These are phyloP conservation scores for Acanthis flammea DNA, from an alignment of 2,797 vertebrate genomes.

Conservation along the genomic window DNA sequence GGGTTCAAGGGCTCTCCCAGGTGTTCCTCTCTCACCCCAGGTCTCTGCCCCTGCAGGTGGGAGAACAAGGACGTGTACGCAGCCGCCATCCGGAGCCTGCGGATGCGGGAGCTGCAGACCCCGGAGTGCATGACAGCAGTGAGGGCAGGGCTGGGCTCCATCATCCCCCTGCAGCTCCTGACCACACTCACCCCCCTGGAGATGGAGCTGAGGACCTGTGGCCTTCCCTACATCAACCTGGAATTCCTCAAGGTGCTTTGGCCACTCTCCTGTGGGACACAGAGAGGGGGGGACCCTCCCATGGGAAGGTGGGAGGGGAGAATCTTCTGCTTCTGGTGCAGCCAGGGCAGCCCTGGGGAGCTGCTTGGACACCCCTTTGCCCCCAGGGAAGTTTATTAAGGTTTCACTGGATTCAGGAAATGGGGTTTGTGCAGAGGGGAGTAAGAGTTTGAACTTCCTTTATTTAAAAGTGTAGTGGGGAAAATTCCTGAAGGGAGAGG, in stretches of 20 bases:
- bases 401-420: not conserved
- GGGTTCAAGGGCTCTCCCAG: fast-evolving
- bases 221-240: conserved; percentile 93
- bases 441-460: not conserved
- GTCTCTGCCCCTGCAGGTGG: conserved; percentile 78
- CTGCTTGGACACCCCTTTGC: not conserved
- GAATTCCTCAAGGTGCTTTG: conserved; percentile 92
- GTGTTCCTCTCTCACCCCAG: not conserved
- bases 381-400: not conserved
- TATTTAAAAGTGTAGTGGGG: fast-evolving
- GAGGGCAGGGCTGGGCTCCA: conserved; percentile 88
- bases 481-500: not conserved
- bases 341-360: not conserved
- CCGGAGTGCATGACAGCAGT: conserved; percentile 90
- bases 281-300: not conserved
- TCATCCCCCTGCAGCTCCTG: conserved; percentile 96
- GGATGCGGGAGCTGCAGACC: conserved; percentile 90
- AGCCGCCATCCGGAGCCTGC: conserved; percentile 84
- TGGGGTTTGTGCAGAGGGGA: not conserved
- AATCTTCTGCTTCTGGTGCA: fast-evolving
- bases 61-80: conserved; percentile 95
- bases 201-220: conserved; percentile 95
- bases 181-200: conserved; percentile 90
- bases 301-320: not conserved
- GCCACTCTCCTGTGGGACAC: fast-evolving